Conservation (phyloP, 1,140 invertebrate genomes). For the Chymomyza costata region DNA sequence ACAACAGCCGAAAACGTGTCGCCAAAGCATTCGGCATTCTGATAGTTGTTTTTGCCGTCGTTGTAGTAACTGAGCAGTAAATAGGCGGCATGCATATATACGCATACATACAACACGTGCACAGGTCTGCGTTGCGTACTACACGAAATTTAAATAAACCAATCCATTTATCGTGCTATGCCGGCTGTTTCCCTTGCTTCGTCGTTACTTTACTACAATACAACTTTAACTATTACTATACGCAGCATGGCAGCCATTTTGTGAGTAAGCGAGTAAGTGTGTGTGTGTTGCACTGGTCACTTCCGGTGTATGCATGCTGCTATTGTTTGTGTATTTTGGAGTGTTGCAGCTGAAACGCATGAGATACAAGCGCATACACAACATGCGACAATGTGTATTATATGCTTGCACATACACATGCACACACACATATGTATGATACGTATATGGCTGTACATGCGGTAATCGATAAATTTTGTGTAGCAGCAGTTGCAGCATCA, state of each 20-base stretch:
- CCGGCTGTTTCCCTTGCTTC: conserved; percentile 41
- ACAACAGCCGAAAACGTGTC: no score
- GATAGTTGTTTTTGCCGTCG: no score
- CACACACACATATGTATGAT: neutral
- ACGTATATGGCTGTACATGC: conserved; percentile 41
- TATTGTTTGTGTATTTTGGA: no score
- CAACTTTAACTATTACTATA: conserved; percentile 41
- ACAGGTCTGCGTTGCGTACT: conserved; percentile 9
- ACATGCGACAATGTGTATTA: conserved; percentile 21
- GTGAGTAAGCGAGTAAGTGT: conserved; percentile 9
- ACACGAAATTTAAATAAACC: conserved; percentile 66
- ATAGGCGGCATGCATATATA: conserved; percentile 28
- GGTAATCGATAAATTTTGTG: conserved; percentile 63
- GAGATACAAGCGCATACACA: conserved; percentile 67
- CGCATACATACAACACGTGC: neutral
- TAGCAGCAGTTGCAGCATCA: conserved; percentile 26
- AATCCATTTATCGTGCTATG: conserved; percentile 48
- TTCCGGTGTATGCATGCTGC: conserved; percentile 49
- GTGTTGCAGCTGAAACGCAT: no score
- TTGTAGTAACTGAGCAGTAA: conserved; percentile 32
- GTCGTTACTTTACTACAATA: conserved; percentile 22
- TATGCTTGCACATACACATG: neutral
- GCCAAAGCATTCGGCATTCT: no score
- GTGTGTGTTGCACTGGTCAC: conserved; percentile 44
- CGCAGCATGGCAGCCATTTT: conserved; percentile 43